phyloP scores from a whole-genome alignment of 2,797 vertebrate genomes.

The Sebastes hubbsi region DNA sequence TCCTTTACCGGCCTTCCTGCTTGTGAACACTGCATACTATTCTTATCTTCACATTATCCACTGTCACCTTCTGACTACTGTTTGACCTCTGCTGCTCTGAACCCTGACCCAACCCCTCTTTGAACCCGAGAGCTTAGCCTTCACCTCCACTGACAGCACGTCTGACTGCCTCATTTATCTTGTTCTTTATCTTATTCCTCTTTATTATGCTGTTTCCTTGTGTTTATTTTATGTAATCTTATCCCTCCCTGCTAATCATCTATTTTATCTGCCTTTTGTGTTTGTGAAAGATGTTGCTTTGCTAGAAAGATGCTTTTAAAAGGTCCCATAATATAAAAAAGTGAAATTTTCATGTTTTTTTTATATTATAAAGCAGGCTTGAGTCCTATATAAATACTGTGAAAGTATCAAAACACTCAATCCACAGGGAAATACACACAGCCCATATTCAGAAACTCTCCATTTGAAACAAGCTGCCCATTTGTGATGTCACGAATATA shows the following conservation, averaged over 20 bases:
- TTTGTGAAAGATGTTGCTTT: too few species aligned
- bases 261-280: too few species aligned
- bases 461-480: too few species aligned
- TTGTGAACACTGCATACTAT: neutral
- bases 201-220: neutral
- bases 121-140: slow-evolving; percentile 32
- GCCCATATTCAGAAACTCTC: too few species aligned
- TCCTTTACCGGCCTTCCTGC: neutral
- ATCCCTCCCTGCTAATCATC: neutral
- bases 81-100: slow-evolving; percentile 39
- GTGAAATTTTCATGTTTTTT: too few species aligned
- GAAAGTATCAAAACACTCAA: too few species aligned
- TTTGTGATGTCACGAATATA: too few species aligned
- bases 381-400: too few species aligned
- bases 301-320: too few species aligned
- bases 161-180: neutral
- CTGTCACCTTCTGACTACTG: slow-evolving; percentile 17
- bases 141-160: slow-evolving; percentile 20
- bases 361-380: too few species aligned
- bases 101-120: slow-evolving; percentile 11
- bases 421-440: too few species aligned
- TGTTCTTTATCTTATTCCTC: neutral
- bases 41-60: slow-evolving; percentile 17
- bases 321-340: too few species aligned
- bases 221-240: neutral